Conservation (phyloP, 2,113 vertebrate species). For the Cyprinus carpio region DNA sequence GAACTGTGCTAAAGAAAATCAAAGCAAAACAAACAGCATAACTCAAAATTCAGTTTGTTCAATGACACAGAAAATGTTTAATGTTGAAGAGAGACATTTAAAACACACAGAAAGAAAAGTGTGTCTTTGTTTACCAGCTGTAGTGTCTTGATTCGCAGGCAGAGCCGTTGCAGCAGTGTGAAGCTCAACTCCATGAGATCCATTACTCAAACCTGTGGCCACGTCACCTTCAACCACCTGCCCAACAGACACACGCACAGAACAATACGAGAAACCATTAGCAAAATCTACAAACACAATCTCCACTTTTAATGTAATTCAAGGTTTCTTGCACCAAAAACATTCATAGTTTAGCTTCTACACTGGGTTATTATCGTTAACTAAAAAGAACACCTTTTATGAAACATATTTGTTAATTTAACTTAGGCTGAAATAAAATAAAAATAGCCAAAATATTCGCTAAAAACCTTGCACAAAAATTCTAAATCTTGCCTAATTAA, state of each 20-base stretch:
- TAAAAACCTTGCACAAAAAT: not conserved
- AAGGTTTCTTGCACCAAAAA: not conserved
- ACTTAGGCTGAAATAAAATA: not conserved
- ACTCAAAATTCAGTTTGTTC: not conserved
- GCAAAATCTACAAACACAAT: not conserved
- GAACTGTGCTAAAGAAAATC: not conserved
- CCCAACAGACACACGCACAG: slow-evolving; percentile 72
- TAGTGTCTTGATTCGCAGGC: slow-evolving; percentile 82
- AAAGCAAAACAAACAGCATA: not conserved
- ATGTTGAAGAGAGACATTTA: not conserved
- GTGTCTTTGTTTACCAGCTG: slow-evolving; percentile 43
- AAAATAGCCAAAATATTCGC: not conserved
- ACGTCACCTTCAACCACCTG: slow-evolving; percentile 89
- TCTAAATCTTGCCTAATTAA: no score
- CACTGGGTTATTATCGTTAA: not conserved
- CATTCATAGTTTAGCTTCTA: not conserved
- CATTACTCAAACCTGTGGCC: slow-evolving; percentile 76
- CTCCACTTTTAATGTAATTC: not conserved
- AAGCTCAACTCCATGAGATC: slow-evolving; percentile 85
- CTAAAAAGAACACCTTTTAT: not conserved
- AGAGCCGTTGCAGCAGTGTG: slow-evolving; percentile 79
- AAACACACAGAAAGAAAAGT: not conserved
- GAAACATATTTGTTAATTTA: not conserved
- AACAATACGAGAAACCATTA: not conserved
- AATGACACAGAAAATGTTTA: not conserved